A percentile compares a stretch with the other conserved stretches of the same genome.
phyloP scores from a whole-genome alignment of 2,888 invertebrate genomes.

The Cyaniris semiargus region DNA sequence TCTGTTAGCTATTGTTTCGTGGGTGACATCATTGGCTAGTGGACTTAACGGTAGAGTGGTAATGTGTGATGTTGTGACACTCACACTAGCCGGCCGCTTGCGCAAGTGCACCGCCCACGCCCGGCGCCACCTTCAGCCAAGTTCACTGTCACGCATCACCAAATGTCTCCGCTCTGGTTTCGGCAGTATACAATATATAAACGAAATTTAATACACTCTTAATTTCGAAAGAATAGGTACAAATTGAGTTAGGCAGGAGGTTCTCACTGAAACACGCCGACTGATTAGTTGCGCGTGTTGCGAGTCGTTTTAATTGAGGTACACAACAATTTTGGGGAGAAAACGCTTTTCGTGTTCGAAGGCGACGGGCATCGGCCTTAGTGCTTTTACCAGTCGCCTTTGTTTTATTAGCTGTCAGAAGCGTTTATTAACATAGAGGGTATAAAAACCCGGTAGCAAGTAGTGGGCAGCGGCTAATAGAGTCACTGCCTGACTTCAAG shows the following conservation, averaged over 20 bases:
- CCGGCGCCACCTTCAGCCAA: constrained; percentile 56
- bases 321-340: background rate
- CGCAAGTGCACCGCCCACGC: constrained; percentile 68
- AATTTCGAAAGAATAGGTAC: background rate
- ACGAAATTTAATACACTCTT: background rate
- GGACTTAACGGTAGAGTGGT: constrained; percentile 76
- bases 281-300: background rate
- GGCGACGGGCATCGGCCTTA: background rate
- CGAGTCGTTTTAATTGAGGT: constrained; percentile 4
- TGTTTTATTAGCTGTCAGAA: constrained; percentile 9
- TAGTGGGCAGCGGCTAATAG: background rate
- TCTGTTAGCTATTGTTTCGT: constrained; percentile 48
- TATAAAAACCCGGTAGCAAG: constrained; percentile 2
- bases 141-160: constrained; percentile 67
- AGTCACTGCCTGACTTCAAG: background rate
- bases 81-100: constrained; percentile 56
- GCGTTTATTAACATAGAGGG: background rate
- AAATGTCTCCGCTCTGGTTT: background rate
- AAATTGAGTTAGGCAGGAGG: background rate
- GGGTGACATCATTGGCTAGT: constrained; percentile 56
- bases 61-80: constrained; percentile 65
- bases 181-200: background rate
- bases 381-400: constrained; percentile 5
- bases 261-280: background rate
- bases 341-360: constrained; percentile 6